Evolutionary conservation across 1,140 invertebrate species (phyloP), one percentile per base, ranked within the genome.

Genomic region (Scaptomyza montana): DNA sequence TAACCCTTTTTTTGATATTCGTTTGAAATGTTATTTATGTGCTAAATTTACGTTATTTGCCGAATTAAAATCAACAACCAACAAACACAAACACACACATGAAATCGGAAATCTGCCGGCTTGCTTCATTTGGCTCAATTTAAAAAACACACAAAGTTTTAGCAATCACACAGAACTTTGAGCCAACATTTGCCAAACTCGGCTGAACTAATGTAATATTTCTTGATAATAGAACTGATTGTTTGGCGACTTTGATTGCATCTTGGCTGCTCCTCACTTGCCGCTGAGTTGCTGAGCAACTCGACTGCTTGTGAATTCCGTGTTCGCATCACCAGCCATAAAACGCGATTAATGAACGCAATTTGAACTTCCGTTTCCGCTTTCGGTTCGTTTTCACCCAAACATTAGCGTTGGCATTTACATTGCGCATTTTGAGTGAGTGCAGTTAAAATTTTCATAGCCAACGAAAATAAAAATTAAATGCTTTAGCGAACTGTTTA

Each of bases 1-100:
- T 60, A 80, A 80, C 77, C 84, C 80, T 82, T 82, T 75, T 77
- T 82, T 75, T 74, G 69, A 74, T 84, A 77, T 79, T 82, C 77
- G 64, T 63, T 87, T 79, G 82, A 74, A 72, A 86, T 84, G 79
- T 80, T 80, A 89, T 89, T 89, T 89, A 89, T 84, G 65, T 72
- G 60, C 60, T n/a, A 54, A 74, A 89, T 89, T 86, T 87, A 87
- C 78, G 78, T 72, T 74, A 75, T 74, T 77, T 67, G 61, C 66
- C 57, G 63, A 76, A 89, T 89, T 80, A 89, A 89, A 89, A 89
- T 69, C 84, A 89, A 80, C 68, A 63, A 43, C 45, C 53, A 56
- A 41, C 10, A 54, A 16, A 33, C 12, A 19, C 43, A 19, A 10
- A 19, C 43, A 16, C 39, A 30, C 59, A 47, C 16, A 10, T 16